Percentiles rank a stretch among this genome's conserved stretches.
These are phyloP conservation scores for Malaclemys terrapin DNA, from an alignment of 2,113 vertebrate species.

Conservation along the genomic window DNA sequence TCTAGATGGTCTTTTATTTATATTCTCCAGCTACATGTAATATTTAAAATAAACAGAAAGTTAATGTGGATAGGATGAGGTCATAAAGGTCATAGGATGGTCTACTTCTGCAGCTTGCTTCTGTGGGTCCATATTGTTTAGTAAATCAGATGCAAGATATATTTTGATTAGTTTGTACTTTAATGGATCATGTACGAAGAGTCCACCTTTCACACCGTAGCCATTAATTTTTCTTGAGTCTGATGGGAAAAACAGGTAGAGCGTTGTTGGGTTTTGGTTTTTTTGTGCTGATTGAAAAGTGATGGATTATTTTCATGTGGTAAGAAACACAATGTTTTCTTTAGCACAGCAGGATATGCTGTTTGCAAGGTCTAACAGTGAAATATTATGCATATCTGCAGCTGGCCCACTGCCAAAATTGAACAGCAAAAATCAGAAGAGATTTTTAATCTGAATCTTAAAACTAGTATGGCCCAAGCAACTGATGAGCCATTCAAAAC, in stretches of 20 bases:
- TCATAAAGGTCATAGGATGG: slow-evolving; percentile 59
- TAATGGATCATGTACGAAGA: slow-evolving; percentile 86
- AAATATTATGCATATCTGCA: slow-evolving; percentile 96
- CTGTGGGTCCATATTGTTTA: slow-evolving; percentile 73
- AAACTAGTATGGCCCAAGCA: slow-evolving; percentile 73
- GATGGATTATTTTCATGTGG: slow-evolving; percentile 97
- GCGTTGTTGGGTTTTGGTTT: slow-evolving; percentile 11
- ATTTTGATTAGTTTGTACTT: slow-evolving; percentile 86
- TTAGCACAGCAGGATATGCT: slow-evolving; percentile 99
- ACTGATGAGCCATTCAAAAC: slow-evolving; percentile 80
- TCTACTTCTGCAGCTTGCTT: slow-evolving; percentile 70
- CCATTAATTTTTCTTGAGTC: slow-evolving; percentile 84
- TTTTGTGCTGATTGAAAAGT: slow-evolving; percentile 88
- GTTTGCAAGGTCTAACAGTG: slow-evolving; percentile 95
- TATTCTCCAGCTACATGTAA: background rate
- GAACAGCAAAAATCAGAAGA: slow-evolving; percentile 80
- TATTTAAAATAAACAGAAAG: slow-evolving; percentile 74
- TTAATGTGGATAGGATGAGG: slow-evolving; percentile 61
- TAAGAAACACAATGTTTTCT: slow-evolving; percentile 99
- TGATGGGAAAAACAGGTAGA: slow-evolving; percentile 97
- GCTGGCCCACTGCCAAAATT: slow-evolving; percentile 86
- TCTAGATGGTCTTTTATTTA: slow-evolving; percentile 53
- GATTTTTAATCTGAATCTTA: slow-evolving; percentile 82
- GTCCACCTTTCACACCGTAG: slow-evolving; percentile 84
- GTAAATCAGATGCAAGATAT: slow-evolving; percentile 82